Evolutionary conservation across 2,113 vertebrate genomes (phyloP).

Genomic region (Lasiurus cinereus): DNA sequence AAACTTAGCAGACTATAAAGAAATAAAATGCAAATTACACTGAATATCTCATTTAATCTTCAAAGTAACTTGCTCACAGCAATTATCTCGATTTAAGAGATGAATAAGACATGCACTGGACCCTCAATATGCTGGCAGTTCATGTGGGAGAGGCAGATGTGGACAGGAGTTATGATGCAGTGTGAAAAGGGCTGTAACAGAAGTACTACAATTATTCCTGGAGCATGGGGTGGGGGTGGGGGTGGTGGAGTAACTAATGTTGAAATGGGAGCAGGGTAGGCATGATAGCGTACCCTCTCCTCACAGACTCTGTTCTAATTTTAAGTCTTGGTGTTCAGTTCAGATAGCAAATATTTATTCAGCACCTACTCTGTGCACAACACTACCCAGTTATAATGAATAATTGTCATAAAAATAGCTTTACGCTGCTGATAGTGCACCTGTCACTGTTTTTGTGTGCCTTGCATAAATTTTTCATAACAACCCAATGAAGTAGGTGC

Average conservation of each 20-base stretch:
- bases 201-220: fast-evolving
- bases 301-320: neutral
- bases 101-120: neutral
- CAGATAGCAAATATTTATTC: conserved; percentile 20
- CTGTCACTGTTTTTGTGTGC: neutral
- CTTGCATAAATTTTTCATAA: neutral
- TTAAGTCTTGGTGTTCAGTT: neutral
- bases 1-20: neutral
- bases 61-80: neutral
- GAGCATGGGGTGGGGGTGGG: too few species aligned
- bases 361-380: neutral
- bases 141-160: neutral
- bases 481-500: neutral
- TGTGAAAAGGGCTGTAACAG: neutral
- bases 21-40: neutral
- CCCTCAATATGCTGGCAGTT: neutral
- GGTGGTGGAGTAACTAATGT: neutral
- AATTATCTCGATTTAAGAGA: neutral
- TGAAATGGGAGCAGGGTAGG: neutral
- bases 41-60: neutral
- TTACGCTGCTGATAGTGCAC: neutral
- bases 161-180: neutral
- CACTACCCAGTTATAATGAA: neutral
- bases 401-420: neutral
- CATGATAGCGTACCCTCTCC: neutral